A percentile compares a stretch with the other conserved stretches of the same genome.
These are phyloP conservation scores for Neogobius melanostomus DNA, from an alignment of 2,113 vertebrate species.

Conservation along the genomic window DNA sequence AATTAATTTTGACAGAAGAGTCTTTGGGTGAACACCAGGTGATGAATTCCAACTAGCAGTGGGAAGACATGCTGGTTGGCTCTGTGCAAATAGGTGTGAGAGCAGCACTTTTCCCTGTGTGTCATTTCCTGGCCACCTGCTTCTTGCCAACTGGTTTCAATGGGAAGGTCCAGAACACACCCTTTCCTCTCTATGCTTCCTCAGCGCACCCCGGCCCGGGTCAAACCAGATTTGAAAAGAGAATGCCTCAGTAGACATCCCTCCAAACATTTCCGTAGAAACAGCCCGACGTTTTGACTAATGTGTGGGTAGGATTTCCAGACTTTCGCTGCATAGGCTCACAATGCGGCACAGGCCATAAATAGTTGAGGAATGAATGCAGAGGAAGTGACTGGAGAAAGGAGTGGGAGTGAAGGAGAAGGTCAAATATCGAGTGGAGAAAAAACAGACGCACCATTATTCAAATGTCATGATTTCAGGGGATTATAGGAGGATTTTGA, in stretches of 20 bases:
- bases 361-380: slow-evolving; percentile 28
- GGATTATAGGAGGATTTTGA: no score
- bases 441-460: neutral
- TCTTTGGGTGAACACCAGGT: slow-evolving; percentile 29
- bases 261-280: slow-evolving; percentile 51
- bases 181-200: slow-evolving; percentile 35
- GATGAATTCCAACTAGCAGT: slow-evolving; percentile 22
- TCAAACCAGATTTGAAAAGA: slow-evolving; percentile 47
- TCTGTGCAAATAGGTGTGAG: slow-evolving; percentile 46
- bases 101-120: slow-evolving; percentile 27
- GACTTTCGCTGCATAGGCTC: slow-evolving; percentile 32
- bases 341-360: slow-evolving; percentile 15
- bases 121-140: slow-evolving; percentile 58
- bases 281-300: slow-evolving; percentile 19
- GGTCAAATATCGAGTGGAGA: slow-evolving; percentile 16
- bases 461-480: neutral
- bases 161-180: slow-evolving; percentile 40
- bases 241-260: slow-evolving; percentile 30
- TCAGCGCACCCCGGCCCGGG: slow-evolving; percentile 14
- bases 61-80: slow-evolving; percentile 27
- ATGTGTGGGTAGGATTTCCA: slow-evolving; percentile 37
- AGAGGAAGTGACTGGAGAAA: slow-evolving; percentile 17
- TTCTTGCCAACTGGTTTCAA: slow-evolving; percentile 33
- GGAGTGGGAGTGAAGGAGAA: slow-evolving; percentile 17
- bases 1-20: slow-evolving; percentile 21